Evolutionary conservation across 2,113 vertebrate genomes (phyloP).

Genomic region (Cavia aperea): DNA sequence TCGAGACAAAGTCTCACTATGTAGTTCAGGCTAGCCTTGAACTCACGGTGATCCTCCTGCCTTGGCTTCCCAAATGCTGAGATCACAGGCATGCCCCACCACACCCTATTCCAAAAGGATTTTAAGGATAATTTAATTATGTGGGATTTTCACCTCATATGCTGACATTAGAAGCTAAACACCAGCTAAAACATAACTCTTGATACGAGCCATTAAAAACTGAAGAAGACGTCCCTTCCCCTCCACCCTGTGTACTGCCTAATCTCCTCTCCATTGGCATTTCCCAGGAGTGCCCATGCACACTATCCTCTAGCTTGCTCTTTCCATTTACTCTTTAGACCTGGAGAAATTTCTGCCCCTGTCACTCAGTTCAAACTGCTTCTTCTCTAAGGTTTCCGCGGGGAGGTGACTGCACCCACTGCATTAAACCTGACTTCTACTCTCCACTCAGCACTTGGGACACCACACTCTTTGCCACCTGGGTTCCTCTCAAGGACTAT

Average conservation of each 20-base stretch:
- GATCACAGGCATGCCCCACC: neutral
- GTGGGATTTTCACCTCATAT: neutral
- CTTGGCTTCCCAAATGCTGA: neutral
- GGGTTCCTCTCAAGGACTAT: neutral
- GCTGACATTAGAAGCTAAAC: neutral
- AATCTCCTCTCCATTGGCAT: neutral
- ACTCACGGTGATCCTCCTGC: neutral
- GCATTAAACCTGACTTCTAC: neutral
- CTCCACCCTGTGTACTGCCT: neutral
- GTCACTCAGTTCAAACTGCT: neutral
- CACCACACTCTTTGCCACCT: neutral
- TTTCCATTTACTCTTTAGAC: neutral
- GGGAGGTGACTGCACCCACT: neutral
- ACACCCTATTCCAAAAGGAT: neutral
- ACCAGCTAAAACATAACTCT: neutral
- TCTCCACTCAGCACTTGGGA: neutral
- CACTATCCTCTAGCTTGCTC: neutral
- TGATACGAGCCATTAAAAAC: neutral
- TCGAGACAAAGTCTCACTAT: neutral
- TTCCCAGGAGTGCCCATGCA: neutral
- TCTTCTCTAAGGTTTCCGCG: constrained; percentile 7
- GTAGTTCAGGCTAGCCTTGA: neutral
- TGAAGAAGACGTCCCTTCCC: neutral
- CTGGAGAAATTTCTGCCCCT: neutral
- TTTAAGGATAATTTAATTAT: constrained; percentile 12